Evolutionary conservation across 1,140 invertebrate species (phyloP).

Genomic region (Drosophila nannoptera): DNA sequence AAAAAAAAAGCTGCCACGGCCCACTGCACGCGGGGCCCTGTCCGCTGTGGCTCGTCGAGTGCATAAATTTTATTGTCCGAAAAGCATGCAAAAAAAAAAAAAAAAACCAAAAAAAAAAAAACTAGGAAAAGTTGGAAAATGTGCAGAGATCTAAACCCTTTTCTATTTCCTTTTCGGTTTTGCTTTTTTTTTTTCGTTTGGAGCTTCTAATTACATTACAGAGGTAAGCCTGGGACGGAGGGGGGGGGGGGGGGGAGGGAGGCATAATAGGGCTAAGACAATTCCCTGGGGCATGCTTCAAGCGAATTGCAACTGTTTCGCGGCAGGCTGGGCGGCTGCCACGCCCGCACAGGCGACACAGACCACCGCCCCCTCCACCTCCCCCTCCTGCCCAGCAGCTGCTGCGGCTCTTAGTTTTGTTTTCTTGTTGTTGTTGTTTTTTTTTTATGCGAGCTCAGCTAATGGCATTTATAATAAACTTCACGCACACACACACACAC

Average conservation of each 20-base stretch:
- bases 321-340: background rate
- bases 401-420: slow-evolving; percentile 11
- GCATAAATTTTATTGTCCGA: slow-evolving; percentile 72
- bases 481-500: background rate
- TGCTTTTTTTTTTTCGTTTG: no score
- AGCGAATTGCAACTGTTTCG: slow-evolving; percentile 55
- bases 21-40: background rate
- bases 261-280: slow-evolving; percentile 29
- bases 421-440: background rate
- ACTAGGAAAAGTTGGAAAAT: background rate
- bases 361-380: background rate
- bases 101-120: background rate
- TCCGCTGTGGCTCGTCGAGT: slow-evolving; percentile 34
- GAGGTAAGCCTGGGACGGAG: background rate
- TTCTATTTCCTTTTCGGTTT: background rate
- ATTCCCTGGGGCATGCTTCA: slow-evolving; percentile 72
- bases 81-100: slow-evolving; percentile 36
- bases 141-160: slow-evolving; percentile 31
- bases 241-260: background rate
- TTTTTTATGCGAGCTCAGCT: slow-evolving; percentile 24
- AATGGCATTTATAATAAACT: slow-evolving; percentile 68
- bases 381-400: background rate
- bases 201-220: slow-evolving; percentile 60
- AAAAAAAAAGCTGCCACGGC: background rate
- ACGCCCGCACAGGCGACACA: slow-evolving; percentile 2